A percentile compares a stretch with the other conserved stretches of the same genome.
These are phyloP conservation scores for Drosophila pseudoobscura DNA, from an alignment of 1,140 invertebrate species.

Conservation along the genomic window DNA sequence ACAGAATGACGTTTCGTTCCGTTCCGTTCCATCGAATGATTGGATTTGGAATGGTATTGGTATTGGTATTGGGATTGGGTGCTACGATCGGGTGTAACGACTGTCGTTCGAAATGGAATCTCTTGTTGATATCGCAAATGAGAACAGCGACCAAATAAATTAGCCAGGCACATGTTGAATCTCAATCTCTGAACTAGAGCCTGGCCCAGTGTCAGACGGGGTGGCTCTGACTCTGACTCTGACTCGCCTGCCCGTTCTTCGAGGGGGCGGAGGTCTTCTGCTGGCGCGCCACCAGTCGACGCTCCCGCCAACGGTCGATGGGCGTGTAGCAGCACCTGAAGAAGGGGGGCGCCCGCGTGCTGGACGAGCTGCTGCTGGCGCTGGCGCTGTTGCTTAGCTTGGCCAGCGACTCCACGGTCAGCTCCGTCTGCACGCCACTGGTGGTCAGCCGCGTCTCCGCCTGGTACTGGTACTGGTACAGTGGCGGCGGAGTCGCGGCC, in stretches of 20 bases:
- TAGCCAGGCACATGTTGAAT: constrained; percentile 60
- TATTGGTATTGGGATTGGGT: constrained; percentile 8
- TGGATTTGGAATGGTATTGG: constrained; percentile 26
- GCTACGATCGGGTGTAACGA: constrained; percentile 45
- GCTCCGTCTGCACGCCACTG: constrained; percentile 78
- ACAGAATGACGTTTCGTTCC: constrained; percentile 33
- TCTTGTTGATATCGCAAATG: constrained; percentile 83
- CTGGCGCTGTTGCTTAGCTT: constrained; percentile 51
- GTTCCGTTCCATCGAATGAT: constrained; percentile 36
- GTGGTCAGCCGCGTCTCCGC: constrained; percentile 71
- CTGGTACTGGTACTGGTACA: constrained; percentile 32
- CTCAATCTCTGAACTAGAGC: constrained; percentile 21
- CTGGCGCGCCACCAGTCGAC: constrained; percentile 44
- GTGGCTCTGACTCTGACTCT: constrained; percentile 27
- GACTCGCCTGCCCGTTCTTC: constrained; percentile 36
- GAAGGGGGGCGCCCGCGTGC: constrained; percentile 59
- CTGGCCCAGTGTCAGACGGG: constrained; percentile 70
- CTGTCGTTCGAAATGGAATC: constrained; percentile 77
- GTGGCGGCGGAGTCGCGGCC: constrained; percentile 20
- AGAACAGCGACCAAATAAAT: constrained; percentile 62
- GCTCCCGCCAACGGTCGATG: constrained; percentile 79
- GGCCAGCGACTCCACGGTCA: constrained; percentile 69
- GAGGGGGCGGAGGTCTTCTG: constrained; percentile 42
- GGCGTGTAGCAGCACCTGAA: constrained; percentile 82
- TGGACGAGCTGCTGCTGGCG: constrained; percentile 43